Evolutionary conservation across 2,888 invertebrate genomes (phyloP), one percentile per base, ranked within the genome.

Genomic region (Coleophora deauratella): DNA sequence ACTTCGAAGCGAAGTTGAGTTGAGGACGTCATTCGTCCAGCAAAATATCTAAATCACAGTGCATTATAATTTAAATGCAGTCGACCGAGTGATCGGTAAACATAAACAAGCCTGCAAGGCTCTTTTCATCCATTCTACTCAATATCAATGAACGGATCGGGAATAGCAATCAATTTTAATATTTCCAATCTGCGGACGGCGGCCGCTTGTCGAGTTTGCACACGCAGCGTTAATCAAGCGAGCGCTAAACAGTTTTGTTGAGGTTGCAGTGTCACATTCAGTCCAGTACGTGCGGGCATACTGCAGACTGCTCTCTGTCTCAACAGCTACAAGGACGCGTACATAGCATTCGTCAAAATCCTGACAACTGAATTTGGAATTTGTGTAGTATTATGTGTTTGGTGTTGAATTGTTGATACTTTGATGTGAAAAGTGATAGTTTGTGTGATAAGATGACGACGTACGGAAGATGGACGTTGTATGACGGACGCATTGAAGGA

Each of bases 161-260:
- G 62, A 59, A 59, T 52, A 38, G 14, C 74, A 79, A 84, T 84
- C 79, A 80, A 73, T 75, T 73, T 71, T 73, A 81, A 82, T 81
- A 63, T 69, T 57, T 50, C 47, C 59, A 50, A 44, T 52, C 41
- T 37, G 41, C 41, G 44, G 44, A 51, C 49, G 55, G 53, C 47
- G 49, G 37, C 40, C 50, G 51, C 31, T 10, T 3, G 57, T 54
- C 50, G 43, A 43, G 50, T 70, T 80, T 74, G 80, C 80, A 70
- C 72, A 79, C 73, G 77, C 75, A 70, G 70, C 69, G 80, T 79
- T 85, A 82, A 85, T 81, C 71, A 81, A 78, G 74, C 76, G 6
- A 21, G 21, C 6, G 72, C 77, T 82, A 82, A 81, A 82, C 66
- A 73, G 69, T 66, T 21, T 72, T 69, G 69, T 62, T 62, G 66